These are phyloP conservation scores for Bothrops jararaca DNA, from an alignment of 2,113 vertebrate species.

Conservation along the genomic window DNA sequence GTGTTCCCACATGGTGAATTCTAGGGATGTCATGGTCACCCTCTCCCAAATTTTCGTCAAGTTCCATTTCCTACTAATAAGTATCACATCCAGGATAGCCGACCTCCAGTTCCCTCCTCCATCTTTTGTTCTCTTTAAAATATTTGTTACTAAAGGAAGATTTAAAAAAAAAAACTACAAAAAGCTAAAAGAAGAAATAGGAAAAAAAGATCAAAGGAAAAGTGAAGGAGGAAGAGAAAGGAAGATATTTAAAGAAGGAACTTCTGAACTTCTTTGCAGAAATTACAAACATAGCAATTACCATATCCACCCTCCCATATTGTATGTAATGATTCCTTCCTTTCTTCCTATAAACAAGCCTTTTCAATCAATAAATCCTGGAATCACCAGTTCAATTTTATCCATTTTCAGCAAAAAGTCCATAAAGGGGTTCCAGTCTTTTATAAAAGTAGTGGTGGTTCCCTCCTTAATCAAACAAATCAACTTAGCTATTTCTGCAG, in stretches of 20 bases:
- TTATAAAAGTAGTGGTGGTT: neutral
- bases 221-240: neutral
- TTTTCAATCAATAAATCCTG: neutral
- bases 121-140: neutral
- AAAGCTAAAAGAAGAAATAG: neutral
- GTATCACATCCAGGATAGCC: neutral
- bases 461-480: neutral
- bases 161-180: neutral
- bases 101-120: neutral
- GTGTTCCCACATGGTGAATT: neutral
- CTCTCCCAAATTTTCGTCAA: neutral
- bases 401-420: neutral
- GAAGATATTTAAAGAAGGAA: neutral
- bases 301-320: neutral
- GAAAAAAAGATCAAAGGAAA: neutral
- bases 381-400: neutral
- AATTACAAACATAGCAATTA: neutral
- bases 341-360: neutral
- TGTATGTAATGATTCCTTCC: neutral
- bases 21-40: neutral
- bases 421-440: neutral
- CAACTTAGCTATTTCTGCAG: neutral
- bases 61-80: neutral
- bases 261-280: neutral
- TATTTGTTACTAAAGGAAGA: neutral